A percentile compares a stretch with the other conserved stretches of the same genome.
Conservation (phyloP, 2,888 invertebrate genomes). For the Clostera curtula region DNA sequence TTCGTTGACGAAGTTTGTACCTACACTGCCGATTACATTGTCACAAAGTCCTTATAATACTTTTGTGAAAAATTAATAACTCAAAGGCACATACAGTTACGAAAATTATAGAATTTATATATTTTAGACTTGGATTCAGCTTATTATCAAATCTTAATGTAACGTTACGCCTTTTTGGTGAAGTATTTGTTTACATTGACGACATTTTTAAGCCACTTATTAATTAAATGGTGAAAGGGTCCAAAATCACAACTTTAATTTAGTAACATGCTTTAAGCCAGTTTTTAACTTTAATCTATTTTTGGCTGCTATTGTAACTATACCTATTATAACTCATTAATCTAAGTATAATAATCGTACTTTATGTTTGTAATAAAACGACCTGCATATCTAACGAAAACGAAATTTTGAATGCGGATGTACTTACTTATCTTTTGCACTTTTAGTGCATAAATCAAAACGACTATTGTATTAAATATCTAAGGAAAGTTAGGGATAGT, state of each 20-base stretch:
- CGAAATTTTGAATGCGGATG: no score
- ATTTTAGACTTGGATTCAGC: no score
- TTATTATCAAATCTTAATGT: no score
- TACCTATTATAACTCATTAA: constrained; percentile 19
- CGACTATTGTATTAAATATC: background rate
- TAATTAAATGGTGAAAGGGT: constrained; percentile 20
- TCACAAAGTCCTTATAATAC: constrained; percentile 20
- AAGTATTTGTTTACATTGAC: no score
- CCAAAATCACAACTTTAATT: constrained; percentile 14
- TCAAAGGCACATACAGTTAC: no score
- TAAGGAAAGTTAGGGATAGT: background rate
- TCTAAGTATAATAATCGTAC: constrained; percentile 17
- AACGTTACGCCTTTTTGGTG: no score
- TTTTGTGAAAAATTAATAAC: constrained; percentile 16
- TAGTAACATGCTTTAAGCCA: constrained; percentile 18
- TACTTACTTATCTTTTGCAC: no score
- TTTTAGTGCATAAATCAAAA: background rate
- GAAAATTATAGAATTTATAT: no score
- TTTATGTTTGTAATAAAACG: constrained; percentile 28
- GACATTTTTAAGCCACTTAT: constrained; percentile 10
- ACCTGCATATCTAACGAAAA: constrained; percentile 49
- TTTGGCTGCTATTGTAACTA: constrained; percentile 16
- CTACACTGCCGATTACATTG: constrained; percentile 15
- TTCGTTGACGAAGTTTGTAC: constrained; percentile 8
- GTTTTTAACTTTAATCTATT: constrained; percentile 17